Evolutionary conservation across 2,797 vertebrate genomes (phyloP), one percentile per base, ranked within the genome.

Genomic region (Cirrhinus molitorella): DNA sequence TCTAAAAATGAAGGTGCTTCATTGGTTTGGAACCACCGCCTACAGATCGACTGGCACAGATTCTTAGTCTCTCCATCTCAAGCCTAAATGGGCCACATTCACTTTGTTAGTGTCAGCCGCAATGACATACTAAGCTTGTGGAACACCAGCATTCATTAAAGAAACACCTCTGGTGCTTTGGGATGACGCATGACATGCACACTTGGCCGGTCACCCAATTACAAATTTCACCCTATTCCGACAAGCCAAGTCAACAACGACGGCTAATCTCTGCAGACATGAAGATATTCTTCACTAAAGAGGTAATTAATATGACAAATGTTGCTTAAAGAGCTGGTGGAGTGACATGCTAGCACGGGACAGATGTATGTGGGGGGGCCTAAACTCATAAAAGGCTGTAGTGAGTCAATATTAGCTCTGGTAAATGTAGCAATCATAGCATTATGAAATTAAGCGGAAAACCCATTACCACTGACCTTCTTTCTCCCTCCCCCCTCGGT

Each of bases 391-490:
- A 47, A 88, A 86, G 34, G 79, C 43, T 82, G 86, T 25, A 75
- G 75, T 51, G 76, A 81, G 61, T 63, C 81, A 88, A 87, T 87
- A 80, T 91, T 89, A 87, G 88, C 83, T 82, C 40, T 83, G 79
- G 87, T 81, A 92, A 92, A 93, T 88, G 90, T 76, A 53, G 72
- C 90, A 87, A 93, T 94, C 91, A 92, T 91, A 89, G 89, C 89
- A 87, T 92, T 92, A 94, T 93, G 91, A 94, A 94, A 94, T 93
- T 91, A 94, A 34, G 85, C 88, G 87, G 90, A 91, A 88, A 91
- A 92, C 83, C 91, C 86, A 93, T 94, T 92, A 93, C 80, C 53
- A 88, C 87, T 93, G 92, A 94, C 91, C 94, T 93, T 93, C 91
- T 87, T 87, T 83, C 76, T 79, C 81, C 81, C 79, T 73, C 59